These are phyloP conservation scores for Carabus problematicus DNA, from an alignment of 2,888 invertebrate genomes.

Conservation along the genomic window DNA sequence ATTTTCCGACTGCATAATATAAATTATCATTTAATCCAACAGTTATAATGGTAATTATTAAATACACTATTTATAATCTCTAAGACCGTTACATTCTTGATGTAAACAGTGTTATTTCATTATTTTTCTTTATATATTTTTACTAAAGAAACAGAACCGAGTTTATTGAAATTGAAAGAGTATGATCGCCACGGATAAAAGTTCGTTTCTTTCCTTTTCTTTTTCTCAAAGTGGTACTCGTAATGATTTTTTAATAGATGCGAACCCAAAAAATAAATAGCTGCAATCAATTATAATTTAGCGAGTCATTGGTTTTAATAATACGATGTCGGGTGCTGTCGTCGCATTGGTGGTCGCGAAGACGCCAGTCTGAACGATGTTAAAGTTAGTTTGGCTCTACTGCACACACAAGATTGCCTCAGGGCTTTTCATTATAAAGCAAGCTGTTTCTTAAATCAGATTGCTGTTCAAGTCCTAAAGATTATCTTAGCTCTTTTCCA, in stretches of 20 bases:
- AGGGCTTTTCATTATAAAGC: conserved; percentile 53
- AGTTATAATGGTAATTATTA: too few relatives aligned
- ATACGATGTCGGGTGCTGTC: conserved; percentile 45
- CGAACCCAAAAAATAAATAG: conserved; percentile 48
- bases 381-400: conserved; percentile 39
- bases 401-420: conserved; percentile 38
- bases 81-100: too few relatives aligned
- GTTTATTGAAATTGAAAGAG: too few relatives aligned
- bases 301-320: conserved; percentile 59
- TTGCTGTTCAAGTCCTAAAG: conserved; percentile 58
- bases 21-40: too few relatives aligned
- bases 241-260: conserved; percentile 44
- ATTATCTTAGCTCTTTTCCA: conserved; percentile 62
- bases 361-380: conserved; percentile 23
- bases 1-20: too few relatives aligned
- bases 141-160: too few relatives aligned
- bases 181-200: too few relatives aligned
- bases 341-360: conserved; percentile 11
- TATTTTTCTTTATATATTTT: too few relatives aligned
- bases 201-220: neutral
- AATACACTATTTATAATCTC: too few relatives aligned
- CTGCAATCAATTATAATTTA: conserved; percentile 56
- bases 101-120: too few relatives aligned
- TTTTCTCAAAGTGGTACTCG: conserved; percentile 16
- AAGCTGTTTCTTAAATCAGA: conserved; percentile 60